phyloP scores from a whole-genome alignment of 1,140 invertebrate genomes.

The Ruditapes philippinarum region DNA sequence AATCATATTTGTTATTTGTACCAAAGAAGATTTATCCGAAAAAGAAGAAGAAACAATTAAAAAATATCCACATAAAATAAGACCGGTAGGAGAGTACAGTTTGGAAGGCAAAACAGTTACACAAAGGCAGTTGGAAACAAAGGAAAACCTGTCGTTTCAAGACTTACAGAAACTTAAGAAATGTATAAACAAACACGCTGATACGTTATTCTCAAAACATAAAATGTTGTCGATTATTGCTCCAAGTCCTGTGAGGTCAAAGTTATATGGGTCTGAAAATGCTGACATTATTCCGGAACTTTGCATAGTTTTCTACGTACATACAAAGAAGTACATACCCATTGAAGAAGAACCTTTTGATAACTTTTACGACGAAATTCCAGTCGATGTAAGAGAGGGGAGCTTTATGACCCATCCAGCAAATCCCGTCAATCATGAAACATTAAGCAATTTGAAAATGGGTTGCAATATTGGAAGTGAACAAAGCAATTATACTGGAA shows the following conservation, averaged over 20 bases:
- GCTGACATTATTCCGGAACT: background rate
- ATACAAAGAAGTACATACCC: background rate
- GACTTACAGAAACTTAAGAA: background rate
- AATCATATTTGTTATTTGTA: background rate
- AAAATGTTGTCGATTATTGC: background rate
- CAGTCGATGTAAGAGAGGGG: background rate
- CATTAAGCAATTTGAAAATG: conserved; percentile 12
- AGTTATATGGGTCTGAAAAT: background rate
- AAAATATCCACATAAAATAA: too few relatives aligned
- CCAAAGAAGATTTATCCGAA: background rate
- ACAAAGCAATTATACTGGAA: background rate
- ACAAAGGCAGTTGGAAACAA: too few relatives aligned
- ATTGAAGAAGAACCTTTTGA: conserved; percentile 12
- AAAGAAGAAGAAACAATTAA: background rate
- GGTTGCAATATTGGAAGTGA: background rate
- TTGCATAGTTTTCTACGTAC: background rate
- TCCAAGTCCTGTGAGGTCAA: background rate
- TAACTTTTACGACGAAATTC: background rate
- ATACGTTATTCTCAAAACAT: background rate
- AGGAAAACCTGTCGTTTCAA: too few relatives aligned
- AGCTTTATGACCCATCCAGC: background rate
- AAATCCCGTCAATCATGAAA: background rate
- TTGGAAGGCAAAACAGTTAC: background rate
- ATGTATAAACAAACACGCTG: background rate
- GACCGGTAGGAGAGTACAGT: background rate